Evolutionary conservation across 2,797 vertebrate genomes (phyloP).

Genomic region (Coendou prehensilis): DNA sequence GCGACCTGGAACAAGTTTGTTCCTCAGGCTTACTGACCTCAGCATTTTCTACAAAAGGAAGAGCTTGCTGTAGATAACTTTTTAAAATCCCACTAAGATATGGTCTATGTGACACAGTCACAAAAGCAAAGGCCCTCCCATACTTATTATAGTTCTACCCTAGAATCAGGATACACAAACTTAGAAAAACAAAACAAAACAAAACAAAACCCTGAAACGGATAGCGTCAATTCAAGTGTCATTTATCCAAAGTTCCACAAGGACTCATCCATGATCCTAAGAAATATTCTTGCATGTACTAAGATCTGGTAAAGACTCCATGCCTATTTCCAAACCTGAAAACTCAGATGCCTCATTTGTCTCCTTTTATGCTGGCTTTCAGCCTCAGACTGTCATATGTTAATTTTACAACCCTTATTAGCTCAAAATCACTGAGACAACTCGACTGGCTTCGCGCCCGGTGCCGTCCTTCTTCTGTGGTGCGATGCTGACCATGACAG

Average conservation of each 20-base stretch:
- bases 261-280: no score
- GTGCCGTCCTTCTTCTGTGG: neutral
- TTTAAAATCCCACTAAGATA: neutral
- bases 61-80: neutral
- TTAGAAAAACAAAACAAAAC: neutral
- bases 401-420: neutral
- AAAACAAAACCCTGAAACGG: neutral
- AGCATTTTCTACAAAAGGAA: neutral
- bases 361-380: neutral
- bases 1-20: neutral
- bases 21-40: neutral
- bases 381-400: neutral
- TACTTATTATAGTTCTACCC: neutral
- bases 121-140: neutral
- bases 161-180: neutral
- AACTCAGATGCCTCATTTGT: neutral
- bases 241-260: neutral
- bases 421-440: no score
- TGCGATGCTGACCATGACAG: fast-evolving
- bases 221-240: neutral
- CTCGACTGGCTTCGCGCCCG: fast-evolving
- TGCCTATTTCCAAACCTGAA: neutral
- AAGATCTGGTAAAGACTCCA: neutral
- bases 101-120: neutral
- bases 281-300: neutral